Base-by-base conservation (phyloP, 2,113 vertebrate genomes). In the Oxygymnocypris stewartii region DNA sequence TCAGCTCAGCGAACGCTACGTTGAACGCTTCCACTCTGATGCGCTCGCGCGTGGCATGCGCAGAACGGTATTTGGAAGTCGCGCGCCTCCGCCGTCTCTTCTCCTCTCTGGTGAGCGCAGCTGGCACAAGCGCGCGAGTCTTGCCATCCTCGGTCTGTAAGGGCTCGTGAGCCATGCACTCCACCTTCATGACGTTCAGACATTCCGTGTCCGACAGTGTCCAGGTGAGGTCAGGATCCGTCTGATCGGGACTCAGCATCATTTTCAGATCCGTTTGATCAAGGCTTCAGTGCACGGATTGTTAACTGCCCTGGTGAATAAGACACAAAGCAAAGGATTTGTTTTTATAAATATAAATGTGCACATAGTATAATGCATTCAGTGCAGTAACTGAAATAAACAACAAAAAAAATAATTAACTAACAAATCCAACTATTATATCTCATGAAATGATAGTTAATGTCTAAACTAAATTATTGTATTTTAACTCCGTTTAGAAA, bases 211-310 rank as follows among this genome's bases (percentile, higher is more conserved):
- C 95, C 1, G 95, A 94, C 76, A 95, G 95, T 6, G 92, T 94
- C 86, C 96, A 96, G 54, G 93, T 93, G 54, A 94, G 94, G 88
- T 98, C 98, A 28, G 96, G 94, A 92, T 98, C 98, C 0, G 96
- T 92, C 90, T 95, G 95, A 86, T 97, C 96, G 37, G 96, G 95
- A 90, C 95, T 96, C 65, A 98, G 96, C 96, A 98, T 99, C 97
- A 98, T 99, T 91, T 96, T 97, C 92, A 90, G 25, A 84, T 87
- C 0, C 79, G 84, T 74, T 78, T 54, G 47, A 78, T 54, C 14
- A 49, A 78, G 10, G 20, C 16, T 42, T 83, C 59, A 81, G 23
- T 25, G 65, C 25, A 14, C 59, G 40, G 51, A 9, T 12, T 65
- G 51, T 16, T 44, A 31, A 44, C 78, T 61, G 59, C 31, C 79